A percentile compares a stretch with the other conserved stretches of the same genome.
Conservation (phyloP, 2,888 invertebrate genomes). For the Salticus scenicus region DNA sequence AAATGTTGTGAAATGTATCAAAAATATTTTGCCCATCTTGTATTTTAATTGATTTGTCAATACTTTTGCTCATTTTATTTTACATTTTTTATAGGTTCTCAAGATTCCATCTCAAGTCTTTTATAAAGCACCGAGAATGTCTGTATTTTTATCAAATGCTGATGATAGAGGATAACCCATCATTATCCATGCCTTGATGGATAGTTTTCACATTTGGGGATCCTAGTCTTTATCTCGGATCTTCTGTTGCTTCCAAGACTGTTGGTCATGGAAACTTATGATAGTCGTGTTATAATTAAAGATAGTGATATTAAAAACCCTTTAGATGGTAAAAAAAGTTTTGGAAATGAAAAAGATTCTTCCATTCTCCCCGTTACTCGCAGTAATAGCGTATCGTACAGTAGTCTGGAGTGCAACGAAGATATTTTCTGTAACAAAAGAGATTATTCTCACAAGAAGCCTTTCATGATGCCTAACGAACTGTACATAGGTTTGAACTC, state of each 20-base stretch:
- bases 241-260: constrained; percentile 20
- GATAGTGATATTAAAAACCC: constrained; percentile 49
- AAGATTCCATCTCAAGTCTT: not conserved
- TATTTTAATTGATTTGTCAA: too few relatives aligned
- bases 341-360: constrained; percentile 36
- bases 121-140: not conserved
- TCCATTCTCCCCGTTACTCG: constrained; percentile 28
- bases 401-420: constrained; percentile 43
- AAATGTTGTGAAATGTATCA: too few relatives aligned
- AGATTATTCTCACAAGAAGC: constrained; percentile 34
- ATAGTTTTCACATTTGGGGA: not conserved
- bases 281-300: constrained; percentile 56
- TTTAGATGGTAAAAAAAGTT: constrained; percentile 32
- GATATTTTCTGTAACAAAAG: constrained; percentile 44
- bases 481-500: constrained; percentile 61
- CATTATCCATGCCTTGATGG: not conserved
- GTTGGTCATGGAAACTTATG: constrained; percentile 66
- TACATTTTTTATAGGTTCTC: not conserved
- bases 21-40: too few relatives aligned
- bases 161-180: not conserved
- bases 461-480: constrained; percentile 66
- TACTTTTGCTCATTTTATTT: too few relatives aligned
- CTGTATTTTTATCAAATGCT: not conserved
- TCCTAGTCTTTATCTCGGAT: constrained; percentile 20
- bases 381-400: constrained; percentile 35